phyloP scores from a whole-genome alignment of 1,140 invertebrate species.

The Scaptomyza pallida region DNA sequence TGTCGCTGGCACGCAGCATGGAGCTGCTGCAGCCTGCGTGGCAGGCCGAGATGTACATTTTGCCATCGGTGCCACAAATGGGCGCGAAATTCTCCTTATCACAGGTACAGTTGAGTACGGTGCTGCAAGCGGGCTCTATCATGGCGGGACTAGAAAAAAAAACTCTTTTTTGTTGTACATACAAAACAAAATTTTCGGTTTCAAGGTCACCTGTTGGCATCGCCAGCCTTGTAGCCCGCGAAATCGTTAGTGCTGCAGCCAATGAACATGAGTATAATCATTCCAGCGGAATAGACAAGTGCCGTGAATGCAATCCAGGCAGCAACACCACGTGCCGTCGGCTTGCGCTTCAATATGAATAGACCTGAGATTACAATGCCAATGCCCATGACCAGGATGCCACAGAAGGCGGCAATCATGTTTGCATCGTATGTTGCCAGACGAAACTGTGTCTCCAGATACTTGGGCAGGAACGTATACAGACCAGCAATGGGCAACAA shows the following conservation, averaged over 20 bases:
- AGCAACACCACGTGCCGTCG: slow-evolving; percentile 93
- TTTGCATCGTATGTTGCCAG: slow-evolving; percentile 94
- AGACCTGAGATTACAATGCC: slow-evolving; percentile 94
- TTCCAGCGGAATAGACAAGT: slow-evolving; percentile 93
- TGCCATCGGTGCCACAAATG: slow-evolving; percentile 91
- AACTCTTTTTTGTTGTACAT: no score
- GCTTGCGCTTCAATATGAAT: slow-evolving; percentile 92
- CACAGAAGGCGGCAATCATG: slow-evolving; percentile 95
- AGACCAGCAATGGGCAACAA: slow-evolving; percentile 95
- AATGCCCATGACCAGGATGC: slow-evolving; percentile 95
- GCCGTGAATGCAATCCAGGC: slow-evolving; percentile 96
- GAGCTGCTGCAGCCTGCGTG: slow-evolving; percentile 92
- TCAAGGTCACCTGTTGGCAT: slow-evolving; percentile 60
- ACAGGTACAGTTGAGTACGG: slow-evolving; percentile 87
- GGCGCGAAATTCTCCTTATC: slow-evolving; percentile 91
- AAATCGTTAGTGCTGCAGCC: slow-evolving; percentile 94
- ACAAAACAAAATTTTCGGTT: no score
- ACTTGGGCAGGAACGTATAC: slow-evolving; percentile 97
- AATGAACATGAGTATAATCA: slow-evolving; percentile 94
- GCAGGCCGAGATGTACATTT: slow-evolving; percentile 94
- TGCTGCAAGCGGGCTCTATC: slow-evolving; percentile 87
- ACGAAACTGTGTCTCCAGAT: slow-evolving; percentile 95
- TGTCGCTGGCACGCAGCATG: slow-evolving; percentile 75
- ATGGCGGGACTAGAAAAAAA: slow-evolving; percentile 54
- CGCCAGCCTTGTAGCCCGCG: slow-evolving; percentile 86